These are phyloP conservation scores for Ctenosaura bakeri DNA, from an alignment of 2,797 vertebrate genomes.

Conservation along the genomic window DNA sequence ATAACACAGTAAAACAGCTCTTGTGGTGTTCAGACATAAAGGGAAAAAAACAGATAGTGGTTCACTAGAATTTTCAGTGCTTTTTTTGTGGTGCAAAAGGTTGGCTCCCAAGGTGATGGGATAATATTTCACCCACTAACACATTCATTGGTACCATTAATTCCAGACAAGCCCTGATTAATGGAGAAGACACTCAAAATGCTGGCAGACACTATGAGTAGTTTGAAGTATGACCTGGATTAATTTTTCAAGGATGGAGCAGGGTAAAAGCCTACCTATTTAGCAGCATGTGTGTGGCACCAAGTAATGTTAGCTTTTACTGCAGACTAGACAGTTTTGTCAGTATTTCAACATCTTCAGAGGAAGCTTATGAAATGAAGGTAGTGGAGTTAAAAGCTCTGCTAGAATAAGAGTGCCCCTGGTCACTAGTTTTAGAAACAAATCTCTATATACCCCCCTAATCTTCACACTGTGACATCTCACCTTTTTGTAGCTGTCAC, in stretches of 20 bases:
- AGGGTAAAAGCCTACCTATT: conserved; percentile 4
- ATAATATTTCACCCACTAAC: not conserved
- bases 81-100: not conserved
- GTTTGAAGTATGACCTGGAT: not conserved
- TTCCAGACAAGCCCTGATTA: conserved; percentile 25
- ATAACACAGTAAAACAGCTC: not conserved
- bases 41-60: not conserved
- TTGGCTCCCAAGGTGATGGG: fast-evolving
- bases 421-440: not conserved
- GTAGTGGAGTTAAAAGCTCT: not conserved
- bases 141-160: conserved; percentile 21
- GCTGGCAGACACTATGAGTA: not conserved
- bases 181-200: not conserved
- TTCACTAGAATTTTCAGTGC: conserved; percentile 12
- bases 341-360: not conserved
- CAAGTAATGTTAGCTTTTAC: not conserved
- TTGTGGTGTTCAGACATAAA: not conserved
- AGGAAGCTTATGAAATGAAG: conserved; percentile 22
- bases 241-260: conserved; percentile 4
- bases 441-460: not conserved
- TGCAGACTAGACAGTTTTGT: not conserved
- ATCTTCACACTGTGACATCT: not conserved
- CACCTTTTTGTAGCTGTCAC: not conserved
- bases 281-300: not conserved
- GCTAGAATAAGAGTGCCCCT: not conserved